Conservation (phyloP, 2,113 vertebrate species). For the Calyptommatus sinebrachiatus region DNA sequence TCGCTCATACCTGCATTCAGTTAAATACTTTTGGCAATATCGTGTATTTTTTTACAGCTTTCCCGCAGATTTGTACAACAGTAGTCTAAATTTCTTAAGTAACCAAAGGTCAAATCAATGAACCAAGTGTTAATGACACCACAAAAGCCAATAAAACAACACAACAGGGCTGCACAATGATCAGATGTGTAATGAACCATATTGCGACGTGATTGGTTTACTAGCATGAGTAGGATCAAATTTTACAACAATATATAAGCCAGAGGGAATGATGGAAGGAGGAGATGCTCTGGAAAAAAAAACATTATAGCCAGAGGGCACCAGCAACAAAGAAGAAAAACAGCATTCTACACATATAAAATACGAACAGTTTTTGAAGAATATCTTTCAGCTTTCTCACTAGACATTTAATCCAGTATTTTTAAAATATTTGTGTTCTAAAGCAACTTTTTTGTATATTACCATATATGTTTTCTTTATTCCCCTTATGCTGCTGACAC, state of each 20-base stretch:
- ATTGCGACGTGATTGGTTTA: slow-evolving; percentile 4
- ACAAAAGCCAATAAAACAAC: not conserved
- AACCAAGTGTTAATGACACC: not conserved
- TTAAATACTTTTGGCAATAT: too few relatives aligned
- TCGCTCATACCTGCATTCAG: too few relatives aligned
- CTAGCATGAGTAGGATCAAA: slow-evolving; percentile 5
- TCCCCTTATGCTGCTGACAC: not conserved
- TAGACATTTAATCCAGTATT: not conserved
- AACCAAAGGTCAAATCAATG: accelerated
- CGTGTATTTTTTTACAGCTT: too few relatives aligned
- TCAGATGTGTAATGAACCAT: not conserved
- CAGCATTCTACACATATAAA: slow-evolving; percentile 35
- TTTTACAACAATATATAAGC: slow-evolving; percentile 29
- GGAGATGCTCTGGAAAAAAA: slow-evolving; percentile 30
- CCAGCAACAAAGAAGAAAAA: slow-evolving; percentile 30
- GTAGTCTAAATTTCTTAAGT: not conserved
- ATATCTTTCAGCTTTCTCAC: not conserved
- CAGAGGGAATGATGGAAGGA: slow-evolving; percentile 31
- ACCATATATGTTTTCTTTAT: slow-evolving; percentile 12
- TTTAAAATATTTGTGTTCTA: not conserved
- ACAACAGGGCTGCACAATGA: not conserved
- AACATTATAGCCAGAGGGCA: slow-evolving; percentile 55
- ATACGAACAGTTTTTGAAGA: not conserved
- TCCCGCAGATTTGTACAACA: not conserved
- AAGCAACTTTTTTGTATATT: too few relatives aligned